A percentile compares a stretch with the other conserved stretches of the same genome.
Evolutionary conservation across 1,140 invertebrate genomes (phyloP).

Genomic region (Pseudobourletiella spinata): DNA sequence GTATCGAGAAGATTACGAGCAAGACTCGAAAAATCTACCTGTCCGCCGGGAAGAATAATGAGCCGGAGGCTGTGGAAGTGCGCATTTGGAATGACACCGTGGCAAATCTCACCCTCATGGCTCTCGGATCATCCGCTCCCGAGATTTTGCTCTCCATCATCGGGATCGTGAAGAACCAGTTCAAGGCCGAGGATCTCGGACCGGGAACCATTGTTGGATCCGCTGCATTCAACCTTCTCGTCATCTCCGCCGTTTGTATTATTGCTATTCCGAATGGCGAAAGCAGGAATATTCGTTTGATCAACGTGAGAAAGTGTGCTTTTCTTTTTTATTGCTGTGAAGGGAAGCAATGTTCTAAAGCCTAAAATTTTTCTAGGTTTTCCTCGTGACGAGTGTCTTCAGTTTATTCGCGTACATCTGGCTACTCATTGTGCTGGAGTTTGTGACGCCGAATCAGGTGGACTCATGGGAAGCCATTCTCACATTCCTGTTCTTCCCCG

Average conservation of each 20-base stretch:
- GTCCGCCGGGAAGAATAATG: conserved; percentile 35
- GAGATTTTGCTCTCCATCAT: conserved; percentile 57
- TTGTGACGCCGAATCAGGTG: conserved; percentile 44
- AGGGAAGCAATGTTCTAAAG: no score
- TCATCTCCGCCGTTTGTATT: conserved; percentile 53
- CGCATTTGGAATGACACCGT: conserved; percentile 55
- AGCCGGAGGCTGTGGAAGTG: conserved; percentile 39
- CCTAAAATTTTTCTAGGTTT: conserved; percentile 45
- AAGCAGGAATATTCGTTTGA: conserved; percentile 44
- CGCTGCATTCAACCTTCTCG: conserved; percentile 54
- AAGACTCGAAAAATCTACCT: conserved; percentile 46
- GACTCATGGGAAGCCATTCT: conserved; percentile 55
- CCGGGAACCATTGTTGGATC: conserved; percentile 59
- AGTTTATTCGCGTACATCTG: conserved; percentile 57
- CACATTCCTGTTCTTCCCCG: conserved; percentile 53
- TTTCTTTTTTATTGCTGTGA: not conserved
- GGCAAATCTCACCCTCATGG: conserved; percentile 60
- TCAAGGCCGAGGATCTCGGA: conserved; percentile 49
- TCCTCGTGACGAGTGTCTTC: conserved; percentile 50
- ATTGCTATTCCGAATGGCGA: conserved; percentile 47
- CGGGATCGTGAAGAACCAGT: conserved; percentile 50
- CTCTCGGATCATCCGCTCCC: conserved; percentile 55
- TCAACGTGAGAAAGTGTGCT: conserved; percentile 41
- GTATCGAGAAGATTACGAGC: conserved; percentile 57
- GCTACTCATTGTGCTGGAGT: conserved; percentile 51